Base-by-base conservation (phyloP, 2,797 vertebrate species). In the Adrianichthys oophorus region DNA sequence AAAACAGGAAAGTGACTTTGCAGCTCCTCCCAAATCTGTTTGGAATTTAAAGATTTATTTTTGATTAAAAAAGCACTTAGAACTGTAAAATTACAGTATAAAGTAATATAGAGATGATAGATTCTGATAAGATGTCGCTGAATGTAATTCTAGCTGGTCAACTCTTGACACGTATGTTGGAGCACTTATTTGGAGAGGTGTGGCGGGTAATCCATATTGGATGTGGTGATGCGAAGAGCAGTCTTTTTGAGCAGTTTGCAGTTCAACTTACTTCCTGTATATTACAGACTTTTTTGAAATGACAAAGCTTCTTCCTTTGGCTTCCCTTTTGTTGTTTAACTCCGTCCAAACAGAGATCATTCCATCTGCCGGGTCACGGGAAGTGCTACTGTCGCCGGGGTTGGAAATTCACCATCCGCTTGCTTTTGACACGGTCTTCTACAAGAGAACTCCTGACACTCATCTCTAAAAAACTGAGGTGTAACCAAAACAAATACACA, bases 201-300 rank as follows among this genome's bases (percentile, higher is more conserved):
- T 88, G 91, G 92, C 93, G 92, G 93, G 93, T 98, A 95, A 98
- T 98, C 96, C 97, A 98, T 98, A 98, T 98, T 99, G 96, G 96
- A 98, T 98, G 89, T 92, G 92, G 90, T 86, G 90, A 94, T 79
- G 74, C 84, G 56, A 70, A 82, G 77, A 87, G 82, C 59, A 75
- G 70, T 82, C 76, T 76, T 84, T 66, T 74, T 58, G 68, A 73
- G 70, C 74, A 70, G 82, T 81, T 89, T 70, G 75, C 77, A 78
- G 75, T 72, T 76, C 48, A 78, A 63, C 37, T 55, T 77, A 78
- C 73, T 84, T 89, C 83, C 89, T 91, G 90, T 92, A 91, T 90
- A 91, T 92, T 90, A 91, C 87, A 91, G 92, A 87, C 26, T 29
- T 6, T 29, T 26, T 68, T 56, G 44, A 59, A 54, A 62, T n/a